These are phyloP conservation scores for Ceraclea dissimilis DNA, from an alignment of 2,888 invertebrate genomes.

Conservation along the genomic window DNA sequence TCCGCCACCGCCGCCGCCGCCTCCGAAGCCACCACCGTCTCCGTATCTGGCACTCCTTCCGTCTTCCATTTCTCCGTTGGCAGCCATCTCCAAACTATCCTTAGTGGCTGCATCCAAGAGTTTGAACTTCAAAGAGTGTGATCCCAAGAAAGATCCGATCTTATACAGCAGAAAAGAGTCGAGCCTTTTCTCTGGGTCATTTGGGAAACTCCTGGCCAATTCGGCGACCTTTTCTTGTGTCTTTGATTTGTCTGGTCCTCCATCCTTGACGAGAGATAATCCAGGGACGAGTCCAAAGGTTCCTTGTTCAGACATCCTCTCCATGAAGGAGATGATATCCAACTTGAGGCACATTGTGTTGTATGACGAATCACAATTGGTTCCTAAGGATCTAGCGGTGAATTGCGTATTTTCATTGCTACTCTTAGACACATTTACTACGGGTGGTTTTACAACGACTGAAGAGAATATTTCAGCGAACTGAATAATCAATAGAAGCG, in stretches of 20 bases:
- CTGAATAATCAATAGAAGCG: constrained; percentile 14
- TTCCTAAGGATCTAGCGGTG: constrained; percentile 16
- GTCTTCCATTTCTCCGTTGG: constrained; percentile 44
- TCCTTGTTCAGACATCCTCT: constrained; percentile 62
- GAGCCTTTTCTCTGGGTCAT: constrained; percentile 66
- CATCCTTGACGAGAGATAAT: constrained; percentile 64
- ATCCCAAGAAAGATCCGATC: constrained; percentile 62
- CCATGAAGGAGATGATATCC: constrained; percentile 68
- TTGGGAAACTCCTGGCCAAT: constrained; percentile 67
- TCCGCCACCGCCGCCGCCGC: constrained; percentile 28
- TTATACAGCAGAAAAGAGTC: constrained; percentile 66
- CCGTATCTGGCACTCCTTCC: constrained; percentile 44
- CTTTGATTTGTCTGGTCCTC: constrained; percentile 37
- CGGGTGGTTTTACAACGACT: not conserved
- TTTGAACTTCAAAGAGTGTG: constrained; percentile 65
- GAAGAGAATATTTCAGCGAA: constrained; percentile 16
- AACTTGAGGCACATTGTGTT: constrained; percentile 72
- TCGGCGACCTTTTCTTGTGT: constrained; percentile 59
- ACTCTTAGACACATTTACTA: not conserved
- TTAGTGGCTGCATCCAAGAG: constrained; percentile 57
- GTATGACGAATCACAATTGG: constrained; percentile 32
- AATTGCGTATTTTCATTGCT: not conserved
- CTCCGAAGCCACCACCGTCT: constrained; percentile 43
- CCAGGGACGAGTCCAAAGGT: constrained; percentile 66
- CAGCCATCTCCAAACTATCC: constrained; percentile 46